phyloP scores from a whole-genome alignment of 2,888 invertebrate genomes.

The Ectemnius lituratus region DNA sequence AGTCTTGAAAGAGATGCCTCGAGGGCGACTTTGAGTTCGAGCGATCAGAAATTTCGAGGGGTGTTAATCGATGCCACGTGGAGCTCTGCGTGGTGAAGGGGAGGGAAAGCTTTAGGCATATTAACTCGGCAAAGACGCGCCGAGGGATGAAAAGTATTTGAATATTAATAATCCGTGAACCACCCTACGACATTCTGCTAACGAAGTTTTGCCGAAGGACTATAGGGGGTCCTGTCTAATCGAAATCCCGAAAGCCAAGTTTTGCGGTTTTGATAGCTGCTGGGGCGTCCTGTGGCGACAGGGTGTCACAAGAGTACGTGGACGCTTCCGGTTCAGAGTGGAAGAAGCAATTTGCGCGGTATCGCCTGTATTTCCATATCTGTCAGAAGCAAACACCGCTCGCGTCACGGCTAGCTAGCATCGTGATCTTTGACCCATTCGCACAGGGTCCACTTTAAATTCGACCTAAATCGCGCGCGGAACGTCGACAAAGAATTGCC shows the following conservation, averaged over 20 bases:
- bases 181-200: not conserved
- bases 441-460: constrained; percentile 29
- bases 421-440: constrained; percentile 49
- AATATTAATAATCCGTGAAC: constrained; percentile 1
- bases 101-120: too few relatives aligned
- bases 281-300: constrained; percentile 10
- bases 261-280: constrained; percentile 3
- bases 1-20: too few relatives aligned
- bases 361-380: constrained; percentile 57
- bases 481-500: not conserved
- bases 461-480: constrained; percentile 28
- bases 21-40: too few relatives aligned
- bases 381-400: constrained; percentile 52
- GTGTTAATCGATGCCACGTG: constrained; percentile 9
- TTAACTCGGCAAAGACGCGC: too few relatives aligned
- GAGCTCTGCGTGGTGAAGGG: not conserved
- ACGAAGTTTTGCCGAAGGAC: not conserved
- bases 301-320: constrained; percentile 33
- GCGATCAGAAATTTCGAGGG: too few relatives aligned
- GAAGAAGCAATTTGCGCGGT: constrained; percentile 59
- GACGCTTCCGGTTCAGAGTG: constrained; percentile 52
- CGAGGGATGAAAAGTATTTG: not conserved
- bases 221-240: not conserved
- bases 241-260: not conserved
- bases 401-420: constrained; percentile 41